These are phyloP conservation scores for Ophioderma brevispina DNA, from an alignment of 35 echinoderm and acorn worm species.

Conservation along the genomic window DNA sequence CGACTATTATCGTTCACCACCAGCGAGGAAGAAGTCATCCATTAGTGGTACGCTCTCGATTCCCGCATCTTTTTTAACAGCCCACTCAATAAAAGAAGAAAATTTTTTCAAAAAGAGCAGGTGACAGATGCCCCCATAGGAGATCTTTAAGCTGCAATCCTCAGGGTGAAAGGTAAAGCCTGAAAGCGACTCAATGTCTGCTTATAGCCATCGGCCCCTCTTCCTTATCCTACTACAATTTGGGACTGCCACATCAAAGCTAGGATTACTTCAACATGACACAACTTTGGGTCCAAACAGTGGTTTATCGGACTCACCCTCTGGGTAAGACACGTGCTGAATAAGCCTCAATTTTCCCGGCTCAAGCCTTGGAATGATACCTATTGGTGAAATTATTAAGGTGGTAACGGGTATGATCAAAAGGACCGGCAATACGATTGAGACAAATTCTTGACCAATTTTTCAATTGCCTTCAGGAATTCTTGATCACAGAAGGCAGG, in stretches of 20 bases:
- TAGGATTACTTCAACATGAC: conserved; percentile 7
- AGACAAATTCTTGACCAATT: neutral
- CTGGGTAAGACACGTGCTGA: conserved; percentile 47
- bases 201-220: conserved; percentile 28
- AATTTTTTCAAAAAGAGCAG: conserved; percentile 44
- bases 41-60: neutral
- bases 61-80: neutral
- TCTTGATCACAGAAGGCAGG: neutral
- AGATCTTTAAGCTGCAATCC: conserved; percentile 25
- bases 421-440: conserved; percentile 14
- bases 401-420: neutral
- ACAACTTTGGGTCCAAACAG: neutral
- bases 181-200: conserved; percentile 53
- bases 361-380: neutral
- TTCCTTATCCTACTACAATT: neutral
- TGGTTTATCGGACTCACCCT: conserved; percentile 43
- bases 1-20: neutral
- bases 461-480: neutral
- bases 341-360: conserved; percentile 52
- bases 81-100: conserved; percentile 37
- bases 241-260: conserved; percentile 30
- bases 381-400: conserved; percentile 10
- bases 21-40: conserved; percentile 28
- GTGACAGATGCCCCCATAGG: conserved; percentile 30
- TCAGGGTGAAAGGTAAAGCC: conserved; percentile 26